Percentiles rank a stretch among this genome's conserved stretches.
These are phyloP conservation scores for Arion vulgaris DNA, from an alignment of 1,140 invertebrate genomes.

Conservation along the genomic window DNA sequence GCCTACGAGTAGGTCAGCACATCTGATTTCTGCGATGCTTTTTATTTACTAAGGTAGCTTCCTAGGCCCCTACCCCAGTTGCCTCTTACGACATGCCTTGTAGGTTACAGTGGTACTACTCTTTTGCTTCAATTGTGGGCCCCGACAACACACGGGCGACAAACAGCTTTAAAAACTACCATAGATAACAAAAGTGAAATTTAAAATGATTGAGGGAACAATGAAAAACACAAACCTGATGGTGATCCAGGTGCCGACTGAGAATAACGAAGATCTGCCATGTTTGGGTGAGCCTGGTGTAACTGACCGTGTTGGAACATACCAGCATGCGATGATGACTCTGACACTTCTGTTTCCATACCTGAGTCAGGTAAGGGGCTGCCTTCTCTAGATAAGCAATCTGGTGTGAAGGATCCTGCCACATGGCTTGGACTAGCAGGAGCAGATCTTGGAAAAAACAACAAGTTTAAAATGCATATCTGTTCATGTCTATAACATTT, in stretches of 20 bases:
- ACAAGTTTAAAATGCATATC: not conserved
- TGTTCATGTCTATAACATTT: too few relatives aligned
- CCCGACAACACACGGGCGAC: too few relatives aligned
- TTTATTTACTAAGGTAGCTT: too few relatives aligned
- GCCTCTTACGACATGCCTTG: too few relatives aligned
- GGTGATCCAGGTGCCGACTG: conserved; percentile 83
- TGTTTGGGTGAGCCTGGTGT: conserved; percentile 41
- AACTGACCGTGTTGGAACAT: conserved; percentile 31
- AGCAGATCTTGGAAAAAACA: conserved; percentile 82
- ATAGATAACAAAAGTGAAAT: too few relatives aligned
- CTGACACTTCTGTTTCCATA: conserved; percentile 46
- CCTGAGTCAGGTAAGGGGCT: conserved; percentile 67
- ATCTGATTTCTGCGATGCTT: too few relatives aligned
- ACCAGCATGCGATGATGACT: conserved; percentile 17
- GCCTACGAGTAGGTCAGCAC: too few relatives aligned
- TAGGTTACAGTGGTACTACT: too few relatives aligned
- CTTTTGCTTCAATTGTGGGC: too few relatives aligned
- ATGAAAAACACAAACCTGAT: conserved; percentile 62
- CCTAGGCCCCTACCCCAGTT: too few relatives aligned
- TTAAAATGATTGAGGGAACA: too few relatives aligned
- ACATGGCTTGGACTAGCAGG: conserved; percentile 94
- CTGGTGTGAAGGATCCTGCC: conserved; percentile 86
- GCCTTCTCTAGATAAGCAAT: conserved; percentile 89
- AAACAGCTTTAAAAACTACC: too few relatives aligned
- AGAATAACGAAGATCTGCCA: conserved; percentile 75